phyloP scores from a whole-genome alignment of 2,797 vertebrate species.

The Notamacropus eugenii region DNA sequence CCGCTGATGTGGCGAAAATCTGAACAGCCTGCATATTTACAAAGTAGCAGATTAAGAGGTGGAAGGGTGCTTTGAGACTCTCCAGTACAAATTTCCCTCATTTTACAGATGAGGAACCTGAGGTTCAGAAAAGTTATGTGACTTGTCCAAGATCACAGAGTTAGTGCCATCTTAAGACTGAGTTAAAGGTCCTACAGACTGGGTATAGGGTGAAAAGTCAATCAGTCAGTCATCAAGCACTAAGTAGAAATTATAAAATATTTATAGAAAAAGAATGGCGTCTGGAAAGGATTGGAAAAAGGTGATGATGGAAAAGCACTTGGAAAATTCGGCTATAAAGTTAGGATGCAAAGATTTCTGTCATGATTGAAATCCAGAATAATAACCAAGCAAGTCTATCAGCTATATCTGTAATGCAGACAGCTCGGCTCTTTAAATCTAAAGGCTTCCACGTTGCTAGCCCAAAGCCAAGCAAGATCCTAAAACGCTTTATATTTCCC shows the following conservation, averaged over 20 bases:
- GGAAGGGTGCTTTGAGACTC: not conserved
- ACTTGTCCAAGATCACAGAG: not conserved
- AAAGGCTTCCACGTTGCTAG: constrained; percentile 54
- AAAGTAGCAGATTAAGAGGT: not conserved
- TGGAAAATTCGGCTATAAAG: constrained; percentile 2
- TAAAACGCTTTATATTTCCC: constrained; percentile 65
- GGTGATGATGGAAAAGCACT: not conserved
- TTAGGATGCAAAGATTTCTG: constrained; percentile 3
- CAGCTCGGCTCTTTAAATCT: constrained; percentile 73
- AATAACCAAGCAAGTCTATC: constrained; percentile 15
- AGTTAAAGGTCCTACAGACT: not conserved
- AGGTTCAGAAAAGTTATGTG: not conserved
- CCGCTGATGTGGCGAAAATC: constrained; percentile 34
- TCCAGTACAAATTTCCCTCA: not conserved
- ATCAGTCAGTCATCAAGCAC: not conserved
- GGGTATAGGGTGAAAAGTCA: not conserved
- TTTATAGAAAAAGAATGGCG: not conserved
- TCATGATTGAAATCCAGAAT: not conserved
- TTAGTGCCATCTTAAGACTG: not conserved
- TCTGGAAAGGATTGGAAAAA: not conserved
- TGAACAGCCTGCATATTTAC: constrained; percentile 27
- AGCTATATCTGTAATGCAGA: constrained; percentile 57
- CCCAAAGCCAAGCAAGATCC: constrained; percentile 58
- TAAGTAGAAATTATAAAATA: not conserved
- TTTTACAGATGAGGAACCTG: not conserved